Percentiles rank a stretch among this genome's conserved stretches.
Evolutionary conservation across 2,888 invertebrate species (phyloP).

Genomic region (Melieria picta): DNA sequence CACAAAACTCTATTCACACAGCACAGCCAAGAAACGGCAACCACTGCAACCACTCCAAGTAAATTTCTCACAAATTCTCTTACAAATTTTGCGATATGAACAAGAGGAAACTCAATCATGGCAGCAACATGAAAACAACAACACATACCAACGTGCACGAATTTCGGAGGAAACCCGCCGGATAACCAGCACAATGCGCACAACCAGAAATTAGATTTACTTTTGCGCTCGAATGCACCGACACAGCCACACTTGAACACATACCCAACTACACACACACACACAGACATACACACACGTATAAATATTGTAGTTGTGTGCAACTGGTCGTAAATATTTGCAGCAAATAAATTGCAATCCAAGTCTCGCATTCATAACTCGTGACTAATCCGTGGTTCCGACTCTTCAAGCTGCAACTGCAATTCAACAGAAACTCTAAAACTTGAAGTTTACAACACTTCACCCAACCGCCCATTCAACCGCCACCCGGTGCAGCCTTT

Average conservation of each 20-base stretch:
- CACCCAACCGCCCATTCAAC: no score
- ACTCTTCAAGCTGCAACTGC: no score
- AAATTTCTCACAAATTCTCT: no score
- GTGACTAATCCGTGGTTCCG: background rate
- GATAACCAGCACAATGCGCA: no score
- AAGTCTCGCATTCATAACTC: constrained; percentile 1
- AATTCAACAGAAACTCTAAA: no score
- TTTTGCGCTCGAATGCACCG: background rate
- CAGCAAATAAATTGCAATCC: background rate
- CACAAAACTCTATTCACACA: no score
- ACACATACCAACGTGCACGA: background rate
- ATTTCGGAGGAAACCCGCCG: background rate
- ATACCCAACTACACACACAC: background rate
- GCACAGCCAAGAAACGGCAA: no score
- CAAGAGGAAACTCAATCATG: no score
- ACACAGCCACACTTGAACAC: background rate
- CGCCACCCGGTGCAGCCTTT: no score
- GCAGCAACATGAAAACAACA: background rate
- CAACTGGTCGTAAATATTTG: background rate
- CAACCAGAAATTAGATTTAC: background rate
- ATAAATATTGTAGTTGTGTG: background rate
- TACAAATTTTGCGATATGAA: no score
- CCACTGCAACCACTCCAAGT: no score
- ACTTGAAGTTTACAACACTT: no score
- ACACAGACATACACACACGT: background rate